Percentiles rank a stretch among this genome's conserved stretches.
These are phyloP conservation scores for Hippocampus barbouri DNA, from an alignment of 2,113 vertebrate genomes.

Conservation along the genomic window DNA sequence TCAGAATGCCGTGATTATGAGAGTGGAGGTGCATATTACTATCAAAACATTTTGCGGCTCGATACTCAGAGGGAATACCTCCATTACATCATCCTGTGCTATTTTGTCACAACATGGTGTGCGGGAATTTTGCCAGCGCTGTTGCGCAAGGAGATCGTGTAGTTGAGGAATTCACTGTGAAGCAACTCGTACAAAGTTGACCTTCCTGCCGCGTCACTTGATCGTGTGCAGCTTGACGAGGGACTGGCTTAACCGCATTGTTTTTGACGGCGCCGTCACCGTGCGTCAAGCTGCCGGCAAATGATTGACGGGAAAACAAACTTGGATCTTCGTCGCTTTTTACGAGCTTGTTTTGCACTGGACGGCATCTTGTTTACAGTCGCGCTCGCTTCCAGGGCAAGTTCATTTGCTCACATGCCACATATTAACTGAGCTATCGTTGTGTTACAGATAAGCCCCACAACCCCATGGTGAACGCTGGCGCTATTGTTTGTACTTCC, in stretches of 20 bases:
- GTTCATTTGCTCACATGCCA: background rate
- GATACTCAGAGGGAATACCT: slow-evolving; percentile 13
- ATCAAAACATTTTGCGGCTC: too few species aligned
- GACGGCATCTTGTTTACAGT: background rate
- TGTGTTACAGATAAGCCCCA: slow-evolving; percentile 88
- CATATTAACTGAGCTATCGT: slow-evolving; percentile 14
- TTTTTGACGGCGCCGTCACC: background rate
- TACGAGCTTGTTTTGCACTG: background rate
- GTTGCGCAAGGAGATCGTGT: slow-evolving; percentile 30
- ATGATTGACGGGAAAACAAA: background rate
- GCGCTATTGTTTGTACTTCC: slow-evolving; percentile 94
- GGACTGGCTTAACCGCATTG: background rate
- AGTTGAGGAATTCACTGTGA: slow-evolving; percentile 17
- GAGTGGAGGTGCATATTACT: too few species aligned
- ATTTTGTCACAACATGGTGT: background rate
- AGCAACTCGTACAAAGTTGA: background rate
- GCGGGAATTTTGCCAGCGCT: background rate
- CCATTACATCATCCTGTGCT: background rate
- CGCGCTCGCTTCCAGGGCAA: background rate
- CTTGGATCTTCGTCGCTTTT: background rate
- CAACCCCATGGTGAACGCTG: slow-evolving; percentile 99
- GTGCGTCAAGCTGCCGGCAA: background rate
- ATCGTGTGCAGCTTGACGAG: too few species aligned
- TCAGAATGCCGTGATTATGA: too few species aligned
- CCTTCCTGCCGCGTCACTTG: background rate